phyloP scores from a whole-genome alignment of 1,140 invertebrate genomes.

The Drosophila grimshawi region DNA sequence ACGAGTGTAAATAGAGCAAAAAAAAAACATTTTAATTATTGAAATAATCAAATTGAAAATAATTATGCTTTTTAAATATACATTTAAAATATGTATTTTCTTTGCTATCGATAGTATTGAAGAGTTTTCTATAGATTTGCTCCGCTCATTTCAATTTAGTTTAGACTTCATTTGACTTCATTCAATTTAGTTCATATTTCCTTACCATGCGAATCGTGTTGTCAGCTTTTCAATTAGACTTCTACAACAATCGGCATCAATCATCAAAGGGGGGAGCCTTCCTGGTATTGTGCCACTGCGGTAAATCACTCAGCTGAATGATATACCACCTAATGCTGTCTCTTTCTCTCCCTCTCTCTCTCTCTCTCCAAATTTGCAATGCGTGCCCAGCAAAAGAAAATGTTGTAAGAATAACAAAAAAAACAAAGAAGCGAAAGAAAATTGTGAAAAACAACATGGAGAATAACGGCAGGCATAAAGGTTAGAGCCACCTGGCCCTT shows the following conservation, averaged over 20 bases:
- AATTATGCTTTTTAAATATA: too few species aligned
- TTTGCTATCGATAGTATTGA: too few species aligned
- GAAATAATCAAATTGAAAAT: too few species aligned
- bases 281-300: conserved; percentile 1
- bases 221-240: conserved; percentile 1
- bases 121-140: background rate
- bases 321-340: background rate
- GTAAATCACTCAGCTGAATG: conserved; percentile 41
- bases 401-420: background rate
- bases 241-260: conserved; percentile 18
- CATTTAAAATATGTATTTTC: too few species aligned
- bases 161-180: background rate
- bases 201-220: background rate
- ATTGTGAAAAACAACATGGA: background rate
- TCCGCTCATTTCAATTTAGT: background rate
- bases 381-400: background rate
- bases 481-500: background rate
- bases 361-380: background rate
- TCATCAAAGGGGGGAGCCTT: conserved; percentile 6
- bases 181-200: background rate
- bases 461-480: conserved; percentile 4
- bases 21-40: too few species aligned
- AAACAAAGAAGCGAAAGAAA: background rate
- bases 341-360: background rate
- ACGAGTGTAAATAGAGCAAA: too few species aligned